Conservation (phyloP, 1,140 invertebrate species). For the Papilio machaon region DNA sequence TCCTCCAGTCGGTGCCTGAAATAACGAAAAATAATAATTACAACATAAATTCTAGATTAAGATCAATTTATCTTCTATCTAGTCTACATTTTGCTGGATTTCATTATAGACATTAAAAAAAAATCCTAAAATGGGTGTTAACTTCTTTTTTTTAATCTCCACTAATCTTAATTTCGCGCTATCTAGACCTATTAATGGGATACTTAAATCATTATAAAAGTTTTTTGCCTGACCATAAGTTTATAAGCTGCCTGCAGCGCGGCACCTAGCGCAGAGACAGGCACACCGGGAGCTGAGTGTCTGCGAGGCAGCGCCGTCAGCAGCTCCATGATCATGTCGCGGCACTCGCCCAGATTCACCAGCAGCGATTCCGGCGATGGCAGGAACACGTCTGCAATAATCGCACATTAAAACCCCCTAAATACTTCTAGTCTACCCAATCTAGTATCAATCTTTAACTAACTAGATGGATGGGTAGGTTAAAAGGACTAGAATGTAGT, state of each 20-base stretch:
- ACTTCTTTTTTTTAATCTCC: too few species aligned
- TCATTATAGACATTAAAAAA: too few species aligned
- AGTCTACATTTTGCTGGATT: too few species aligned
- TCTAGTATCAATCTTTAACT: too few species aligned
- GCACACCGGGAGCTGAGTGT: conserved; percentile 89
- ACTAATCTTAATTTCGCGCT: too few species aligned
- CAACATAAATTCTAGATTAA: too few species aligned
- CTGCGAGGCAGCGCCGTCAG: conserved; percentile 90
- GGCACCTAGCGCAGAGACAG: conserved; percentile 94
- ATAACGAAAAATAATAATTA: conserved; percentile 41
- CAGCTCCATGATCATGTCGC: conserved; percentile 91
- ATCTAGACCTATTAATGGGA: too few species aligned
- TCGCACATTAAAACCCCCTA: conserved; percentile 28
- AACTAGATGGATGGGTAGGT: too few species aligned
- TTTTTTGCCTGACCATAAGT: conserved; percentile 86
- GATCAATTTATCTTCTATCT: too few species aligned
- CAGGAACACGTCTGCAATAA: conserved; percentile 89
- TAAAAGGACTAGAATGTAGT: too few species aligned
- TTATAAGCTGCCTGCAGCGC: conserved; percentile 96
- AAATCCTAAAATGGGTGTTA: too few species aligned
- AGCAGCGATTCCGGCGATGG: conserved; percentile 95
- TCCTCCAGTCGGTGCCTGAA: conserved; percentile 94
- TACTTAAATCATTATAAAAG: background rate
- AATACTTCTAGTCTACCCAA: background rate
- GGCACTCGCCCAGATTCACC: conserved; percentile 94